A percentile compares a stretch with the other conserved stretches of the same genome.
Conservation (phyloP, 2,797 vertebrate species). For the Pteropus rufus region DNA sequence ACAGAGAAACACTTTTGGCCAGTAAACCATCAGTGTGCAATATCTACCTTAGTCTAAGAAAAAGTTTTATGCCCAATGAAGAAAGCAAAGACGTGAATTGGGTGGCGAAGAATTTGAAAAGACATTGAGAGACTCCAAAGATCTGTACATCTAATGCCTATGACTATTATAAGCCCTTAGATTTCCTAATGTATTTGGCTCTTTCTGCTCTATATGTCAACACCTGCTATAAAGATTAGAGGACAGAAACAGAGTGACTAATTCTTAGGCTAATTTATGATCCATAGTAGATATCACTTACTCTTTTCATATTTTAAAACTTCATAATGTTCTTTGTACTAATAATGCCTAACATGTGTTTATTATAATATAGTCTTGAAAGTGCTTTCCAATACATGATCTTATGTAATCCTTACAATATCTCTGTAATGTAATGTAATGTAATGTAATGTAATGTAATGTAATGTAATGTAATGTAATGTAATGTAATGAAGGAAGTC, state of each 20-base stretch:
- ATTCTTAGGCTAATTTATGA: constrained; percentile 36
- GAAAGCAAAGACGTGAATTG: neutral
- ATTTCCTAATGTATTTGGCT: neutral
- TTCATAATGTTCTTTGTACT: neutral
- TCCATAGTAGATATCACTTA: constrained; percentile 19
- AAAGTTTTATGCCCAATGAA: neutral
- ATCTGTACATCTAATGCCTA: neutral
- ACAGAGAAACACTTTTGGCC: neutral
- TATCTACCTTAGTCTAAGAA: neutral
- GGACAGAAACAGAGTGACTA: neutral
- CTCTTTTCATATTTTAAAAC: neutral
- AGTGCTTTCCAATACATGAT: neutral
- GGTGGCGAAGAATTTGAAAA: neutral
- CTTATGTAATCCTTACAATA: neutral
- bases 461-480: neutral
- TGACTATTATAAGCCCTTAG: neutral
- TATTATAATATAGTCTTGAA: neutral
- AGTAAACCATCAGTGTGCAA: neutral
- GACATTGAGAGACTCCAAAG: neutral
- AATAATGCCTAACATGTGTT: neutral
- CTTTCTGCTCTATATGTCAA: constrained; percentile 27
- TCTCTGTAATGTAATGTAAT: neutral
- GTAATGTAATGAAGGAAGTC: neutral
- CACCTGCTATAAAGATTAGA: neutral
- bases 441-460: neutral